Evolutionary conservation across 2,888 invertebrate genomes (phyloP), one percentile per base, ranked within the genome.

Genomic region (Eurytoma adleriae): DNA sequence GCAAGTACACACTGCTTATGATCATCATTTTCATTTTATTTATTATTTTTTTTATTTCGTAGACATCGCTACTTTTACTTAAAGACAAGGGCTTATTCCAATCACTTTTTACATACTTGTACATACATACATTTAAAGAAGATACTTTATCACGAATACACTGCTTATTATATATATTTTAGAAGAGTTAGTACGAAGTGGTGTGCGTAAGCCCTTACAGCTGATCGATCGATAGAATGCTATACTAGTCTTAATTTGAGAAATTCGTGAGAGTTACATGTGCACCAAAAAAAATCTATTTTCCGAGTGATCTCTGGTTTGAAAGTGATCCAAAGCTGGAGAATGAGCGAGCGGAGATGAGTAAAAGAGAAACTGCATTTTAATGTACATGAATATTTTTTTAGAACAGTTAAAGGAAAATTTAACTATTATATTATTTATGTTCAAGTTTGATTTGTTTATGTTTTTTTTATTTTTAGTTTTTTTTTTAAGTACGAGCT

Each of bases 221-320:
- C 59, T 24, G 50, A 77, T 77, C 20, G 30, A 61, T 71, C 40
- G 30, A 71, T 67, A 64, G 16, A 62, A 69, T 81, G 74, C 68
- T 71, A 78, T 66, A 72, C 78, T 81, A 81, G 81, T 75, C 78
- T 79, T 76, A 40, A 40, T 40, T 61, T 67, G 72, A 72, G 12
- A 56, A 54, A 75, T 66, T 73, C 74, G 59, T 10, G 40, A 40
- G 61, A n/a, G 62, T 72, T 69, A 57, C 59, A 69, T 74, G 24
- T 82, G 64, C 75, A 84, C 67, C 74, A 74, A 76, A 64, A 76
- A 52, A 67, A 67, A 40, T 24, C 40, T 40, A 40, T 18, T 68
- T 81, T 77, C 62, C 72, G 70, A 30, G 48, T 72, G 75, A 81
- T 79, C 75, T 81, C 75, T 75, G 40, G 72, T 50, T 54, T 62